Base-by-base conservation (phyloP, 2,113 vertebrate genomes). In the Quiscalus mexicanus region DNA sequence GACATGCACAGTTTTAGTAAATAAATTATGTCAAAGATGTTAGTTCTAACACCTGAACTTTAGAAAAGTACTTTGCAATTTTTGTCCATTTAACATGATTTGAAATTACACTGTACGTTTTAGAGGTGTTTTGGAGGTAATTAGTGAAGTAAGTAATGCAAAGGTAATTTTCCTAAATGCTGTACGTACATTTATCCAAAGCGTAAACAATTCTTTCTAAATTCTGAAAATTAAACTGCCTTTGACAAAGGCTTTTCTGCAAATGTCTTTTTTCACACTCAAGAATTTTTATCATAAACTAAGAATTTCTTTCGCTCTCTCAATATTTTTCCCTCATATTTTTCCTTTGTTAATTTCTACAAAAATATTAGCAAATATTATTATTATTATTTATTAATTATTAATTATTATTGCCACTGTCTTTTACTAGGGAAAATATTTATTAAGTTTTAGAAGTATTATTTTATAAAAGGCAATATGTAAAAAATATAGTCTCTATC, bases 131-230 rank as follows among this genome's bases (percentile, higher is more conserved):
- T 56, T 62, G 67, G 52, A 93, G 28, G 45, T 53, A 84, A 62
- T 47, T 59, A 91, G 45, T 27, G 22, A 52, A 50, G 16, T 14
- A 63, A 30, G 62, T 67, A 45, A 75, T 50, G 33, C 42, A 50
- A 63, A 93, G 25, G 31, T 45, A 16, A 35, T 58, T 90, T 89
- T 68, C 69, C 71, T 75, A 78, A 91, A 87, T 52, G 31, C 50
- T 85, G 56, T 44, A 17, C 68, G 70, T 94, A 37, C 42, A 85
- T 91, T 92, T 95, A 59, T 88, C 81, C 65, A 44, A 88, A 71
- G 69, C 2, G 1, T 28, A 90, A 95, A 80, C 62, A 64, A 55
- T 59, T 53, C 10, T 56, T 60, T 82, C 55, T 50, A 68, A 91
- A 89, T 71, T 87, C 56, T 80, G 27, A 31, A 86, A 77, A 93